Conservation (phyloP, 2,888 invertebrate species). For the Parascotia fuliginaria region DNA sequence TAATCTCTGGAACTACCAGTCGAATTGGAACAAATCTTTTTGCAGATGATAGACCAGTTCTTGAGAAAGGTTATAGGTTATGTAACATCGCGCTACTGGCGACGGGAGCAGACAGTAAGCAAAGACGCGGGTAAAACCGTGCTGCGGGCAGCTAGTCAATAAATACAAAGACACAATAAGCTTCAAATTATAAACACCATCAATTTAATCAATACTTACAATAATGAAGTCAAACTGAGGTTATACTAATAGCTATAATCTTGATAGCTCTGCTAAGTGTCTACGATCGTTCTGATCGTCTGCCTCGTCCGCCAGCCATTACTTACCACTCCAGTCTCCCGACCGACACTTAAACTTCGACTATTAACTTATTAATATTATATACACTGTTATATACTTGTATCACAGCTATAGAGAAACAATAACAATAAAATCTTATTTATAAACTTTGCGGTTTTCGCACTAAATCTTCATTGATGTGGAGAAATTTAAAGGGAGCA, state of each 20-base stretch:
- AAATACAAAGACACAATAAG: too few relatives aligned
- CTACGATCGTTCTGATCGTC: slow-evolving; percentile 52
- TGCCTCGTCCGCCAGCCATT: slow-evolving; percentile 51
- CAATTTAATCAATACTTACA: slow-evolving; percentile 13
- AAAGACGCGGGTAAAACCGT: too few relatives aligned
- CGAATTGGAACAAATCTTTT: too few relatives aligned
- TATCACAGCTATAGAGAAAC: slow-evolving; percentile 15
- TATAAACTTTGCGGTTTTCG: slow-evolving; percentile 13
- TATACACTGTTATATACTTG: slow-evolving; percentile 38
- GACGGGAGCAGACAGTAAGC: too few relatives aligned
- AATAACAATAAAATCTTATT: slow-evolving; percentile 35
- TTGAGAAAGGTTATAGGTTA: too few relatives aligned
- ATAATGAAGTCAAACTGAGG: slow-evolving; percentile 19
- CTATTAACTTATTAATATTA: slow-evolving; percentile 77
- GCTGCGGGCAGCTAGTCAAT: too few relatives aligned
- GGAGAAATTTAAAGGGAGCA: not conserved
- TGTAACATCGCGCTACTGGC: too few relatives aligned
- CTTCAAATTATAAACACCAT: too few relatives aligned
- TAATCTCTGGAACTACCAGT: too few relatives aligned
- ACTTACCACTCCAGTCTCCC: slow-evolving; percentile 63
- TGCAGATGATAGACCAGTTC: too few relatives aligned
- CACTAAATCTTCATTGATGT: slow-evolving; percentile 10
- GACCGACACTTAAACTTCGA: slow-evolving; percentile 72
- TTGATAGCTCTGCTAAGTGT: slow-evolving; percentile 49
- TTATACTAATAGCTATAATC: slow-evolving; percentile 31